phyloP scores from a whole-genome alignment of 2,113 vertebrate species.

The Verasper variegatus region DNA sequence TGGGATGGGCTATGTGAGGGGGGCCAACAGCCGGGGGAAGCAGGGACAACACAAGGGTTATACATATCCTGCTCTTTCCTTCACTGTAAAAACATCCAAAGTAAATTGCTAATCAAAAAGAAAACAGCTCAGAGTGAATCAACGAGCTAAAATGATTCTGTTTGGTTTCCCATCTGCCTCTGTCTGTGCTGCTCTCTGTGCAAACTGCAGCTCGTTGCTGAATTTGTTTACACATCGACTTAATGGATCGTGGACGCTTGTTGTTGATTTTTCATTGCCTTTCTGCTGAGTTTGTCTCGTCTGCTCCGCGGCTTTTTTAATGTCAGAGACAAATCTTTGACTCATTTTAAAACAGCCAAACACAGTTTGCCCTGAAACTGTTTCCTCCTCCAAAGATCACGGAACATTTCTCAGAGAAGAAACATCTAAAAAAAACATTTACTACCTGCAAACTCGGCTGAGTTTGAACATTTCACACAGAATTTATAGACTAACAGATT shows the following conservation, averaged over 20 bases:
- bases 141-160: conserved; percentile 7
- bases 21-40: no score
- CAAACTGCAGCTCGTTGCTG: conserved; percentile 15
- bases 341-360: conserved; percentile 10
- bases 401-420: no score
- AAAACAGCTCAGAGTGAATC: conserved; percentile 8
- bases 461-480: no score
- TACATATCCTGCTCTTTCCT: background rate
- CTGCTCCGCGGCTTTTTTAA: conserved; percentile 30
- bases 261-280: conserved; percentile 39
- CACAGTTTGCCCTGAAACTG: no score
- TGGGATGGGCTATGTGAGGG: no score
- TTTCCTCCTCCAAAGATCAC: background rate
- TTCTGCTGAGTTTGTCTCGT: conserved; percentile 25
- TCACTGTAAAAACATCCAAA: background rate
- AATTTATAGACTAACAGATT: no score
- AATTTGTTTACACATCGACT: conserved; percentile 41
- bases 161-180: conserved; percentile 16
- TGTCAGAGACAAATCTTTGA: conserved; percentile 42
- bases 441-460: no score
- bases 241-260: conserved; percentile 31
- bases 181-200: conserved; percentile 4
- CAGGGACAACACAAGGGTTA: no score
- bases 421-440: no score
- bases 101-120: conserved; percentile 1